Evolutionary conservation across 2,113 vertebrate genomes (phyloP), one percentile per base, ranked within the genome.

Genomic region (Chascanopsetta lugubris): DNA sequence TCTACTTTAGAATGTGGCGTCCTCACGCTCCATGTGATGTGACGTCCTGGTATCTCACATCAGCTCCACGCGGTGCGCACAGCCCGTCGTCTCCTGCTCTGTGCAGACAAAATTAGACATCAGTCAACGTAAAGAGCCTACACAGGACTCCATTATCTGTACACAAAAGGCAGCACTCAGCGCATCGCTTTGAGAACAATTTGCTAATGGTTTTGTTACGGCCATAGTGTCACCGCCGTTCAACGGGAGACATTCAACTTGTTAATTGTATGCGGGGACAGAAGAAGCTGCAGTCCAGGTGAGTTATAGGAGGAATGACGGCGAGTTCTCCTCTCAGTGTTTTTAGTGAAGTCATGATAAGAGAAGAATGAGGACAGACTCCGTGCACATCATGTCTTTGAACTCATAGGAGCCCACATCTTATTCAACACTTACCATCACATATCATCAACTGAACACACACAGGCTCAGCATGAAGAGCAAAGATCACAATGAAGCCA

Each of bases 191-290:
- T 65, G 59, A 67, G 22, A 75, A 68, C 68, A 59, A 51, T 83
- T 69, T 77, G 67, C 63, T 79, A 85, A 85, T 80, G 75, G 56
- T 74, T 80, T 78, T 80, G 26, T 62, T 77, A 76, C 34, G 61
- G 69, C 55, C 49, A 76, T 38, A 68, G 45, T 70, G 57, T 63
- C 69, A 67, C 72, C 75, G 61, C 30, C 59, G 10, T 81, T 62
- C 68, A 61, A 42, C 50, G 57, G n/a, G 29, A 71, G 51, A 62
- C 68, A 75, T 69, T 79, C 63, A 54, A 71, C 60, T 56, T 73
- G 56, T 57, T 72, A 79, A 85, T 60, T 64, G 50, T 58, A 53
- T 30, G 40, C 22, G 20, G 38, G 22, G 51, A 60, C 17, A 50
- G 24, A 73, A 50, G 34, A 49, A 25, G 60, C 64, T 8, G 50